Evolutionary conservation across 2,888 invertebrate genomes (phyloP).

Genomic region (Lasioglossum pauxillum): DNA sequence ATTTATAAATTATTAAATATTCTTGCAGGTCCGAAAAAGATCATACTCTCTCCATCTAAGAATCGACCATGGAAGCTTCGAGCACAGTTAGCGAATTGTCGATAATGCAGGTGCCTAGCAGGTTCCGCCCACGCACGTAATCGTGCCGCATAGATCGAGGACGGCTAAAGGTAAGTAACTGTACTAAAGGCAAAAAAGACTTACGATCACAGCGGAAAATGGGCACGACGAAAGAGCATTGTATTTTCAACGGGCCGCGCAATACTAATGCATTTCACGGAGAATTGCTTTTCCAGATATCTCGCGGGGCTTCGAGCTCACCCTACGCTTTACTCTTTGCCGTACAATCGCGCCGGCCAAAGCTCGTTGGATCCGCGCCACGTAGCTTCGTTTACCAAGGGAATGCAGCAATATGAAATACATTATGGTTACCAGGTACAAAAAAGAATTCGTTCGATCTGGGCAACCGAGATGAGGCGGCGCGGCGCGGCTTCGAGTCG

Average conservation of each 20-base stretch:
- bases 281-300: slow-evolving; percentile 71
- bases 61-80: slow-evolving; percentile 6
- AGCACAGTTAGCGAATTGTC: background rate
- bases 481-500: background rate
- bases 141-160: background rate
- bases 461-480: slow-evolving; percentile 31
- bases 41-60: slow-evolving; percentile 47
- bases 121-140: background rate
- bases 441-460: slow-evolving; percentile 62
- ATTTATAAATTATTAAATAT: background rate
- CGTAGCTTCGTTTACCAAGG: slow-evolving; percentile 69
- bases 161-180: slow-evolving; percentile 49
- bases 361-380: slow-evolving; percentile 79
- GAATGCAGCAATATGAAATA: slow-evolving; percentile 76
- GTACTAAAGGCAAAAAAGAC: slow-evolving; percentile 42
- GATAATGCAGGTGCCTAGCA: slow-evolving; percentile 39
- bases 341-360: slow-evolving; percentile 73
- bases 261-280: slow-evolving; percentile 67
- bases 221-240: slow-evolving; percentile 40
- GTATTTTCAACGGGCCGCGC: slow-evolving; percentile 48
- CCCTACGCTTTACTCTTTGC: slow-evolving; percentile 55
- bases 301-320: slow-evolving; percentile 58
- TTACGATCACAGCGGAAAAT: slow-evolving; percentile 23
- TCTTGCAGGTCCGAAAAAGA: background rate
- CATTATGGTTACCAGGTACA: slow-evolving; percentile 63